Base-by-base conservation (phyloP, 2,113 vertebrate genomes). In the Brachirus orientalis region DNA sequence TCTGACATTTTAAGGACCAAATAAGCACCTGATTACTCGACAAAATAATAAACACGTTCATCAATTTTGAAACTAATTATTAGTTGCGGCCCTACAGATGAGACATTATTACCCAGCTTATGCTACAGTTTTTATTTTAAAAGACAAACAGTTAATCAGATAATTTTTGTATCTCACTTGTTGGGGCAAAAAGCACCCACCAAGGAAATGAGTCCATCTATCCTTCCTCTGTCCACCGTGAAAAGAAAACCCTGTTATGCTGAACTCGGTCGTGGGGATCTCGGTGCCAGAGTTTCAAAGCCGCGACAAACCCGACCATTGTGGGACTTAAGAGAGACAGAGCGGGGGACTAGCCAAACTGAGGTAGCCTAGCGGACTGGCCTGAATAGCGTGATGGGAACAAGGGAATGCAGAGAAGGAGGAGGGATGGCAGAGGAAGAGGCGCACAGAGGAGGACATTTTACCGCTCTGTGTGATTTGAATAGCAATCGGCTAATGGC, bases 391-490 rank as follows among this genome's bases (percentile, higher is more conserved):
- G 75, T 28, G 77, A 74, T 59, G 71, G 58, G 67, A 43, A 68
- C 38, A 47, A 46, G 69, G 19, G 52, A 50, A 44, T 43, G n/a
- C 47, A 53, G 68, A 72, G 75, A 62, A 61, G 71, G 66, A 69
- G 76, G 69, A 79, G 73, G 63, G 74, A 79, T 28, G 53, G 69
- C 52, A 44, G 80, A 89, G 89, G 86, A 88, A 86, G 89, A 85
- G 78, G 38, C 52, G 9, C 68, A 91, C 86, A 90, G 87, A 89
- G 75, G 79, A 79, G 68, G 79, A 72, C 81, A 77, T 90, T 90
- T 87, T 79, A 69, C 70, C 62, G 19, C 69, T 17, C 33, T 7
- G 28, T 77, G 85, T 90, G 90, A 63, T 50, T 4, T 38, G 90
- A 88, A 89, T 90, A 80, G 77, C 80, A 86, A 90, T 75, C 22